Evolutionary conservation across 1,140 invertebrate species (phyloP), one percentile per base, ranked within the genome.

Genomic region (Anastatus disparis): DNA sequence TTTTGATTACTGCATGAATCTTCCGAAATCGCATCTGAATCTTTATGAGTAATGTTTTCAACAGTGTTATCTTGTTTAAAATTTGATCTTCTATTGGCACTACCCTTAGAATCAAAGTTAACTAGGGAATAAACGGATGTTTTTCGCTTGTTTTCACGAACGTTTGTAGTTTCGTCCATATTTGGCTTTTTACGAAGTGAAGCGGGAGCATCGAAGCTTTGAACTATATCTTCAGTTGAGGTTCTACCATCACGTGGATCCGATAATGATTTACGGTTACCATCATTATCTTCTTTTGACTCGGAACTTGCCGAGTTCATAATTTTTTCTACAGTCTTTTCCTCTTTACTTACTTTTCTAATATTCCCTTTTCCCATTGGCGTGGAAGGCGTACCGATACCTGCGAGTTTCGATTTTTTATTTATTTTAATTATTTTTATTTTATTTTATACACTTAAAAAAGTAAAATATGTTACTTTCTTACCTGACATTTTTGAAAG

Each of bases 281-380:
- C 70, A 68, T 78, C 72, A 31, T 71, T 74, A 67, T 78, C 70
- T 8, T 76, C 75, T 66, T 74, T 75, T n/a, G 52, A 26, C 56
- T 74, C 75, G 52, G 64, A 50, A 55, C 75, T 78, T 29, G 75
- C 75, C 40, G 78, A 78, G 70, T 76, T 74, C 76, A 78, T 78
- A 77, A 69, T 78, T 75, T 67, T 77, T 40, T 82, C 78, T 73
- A 75, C 77, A 78, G 74, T 83, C 78, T 80, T 79, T 75, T 81
- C 77, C 78, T 84, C 78, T 79, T 84, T 79, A 66, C 75, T 81
- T 73, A 81, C 74, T 81, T 82, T 83, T 63, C 75, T 82, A 75
- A 72, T 70, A 74, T 84, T 85, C 46, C 77, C 74, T 81, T 83
- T 84, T 76, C 72, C 78, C 74, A 75, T 78, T 72, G 82, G 79